phyloP scores from a whole-genome alignment of 2,797 vertebrate species.

The Huso huso region DNA sequence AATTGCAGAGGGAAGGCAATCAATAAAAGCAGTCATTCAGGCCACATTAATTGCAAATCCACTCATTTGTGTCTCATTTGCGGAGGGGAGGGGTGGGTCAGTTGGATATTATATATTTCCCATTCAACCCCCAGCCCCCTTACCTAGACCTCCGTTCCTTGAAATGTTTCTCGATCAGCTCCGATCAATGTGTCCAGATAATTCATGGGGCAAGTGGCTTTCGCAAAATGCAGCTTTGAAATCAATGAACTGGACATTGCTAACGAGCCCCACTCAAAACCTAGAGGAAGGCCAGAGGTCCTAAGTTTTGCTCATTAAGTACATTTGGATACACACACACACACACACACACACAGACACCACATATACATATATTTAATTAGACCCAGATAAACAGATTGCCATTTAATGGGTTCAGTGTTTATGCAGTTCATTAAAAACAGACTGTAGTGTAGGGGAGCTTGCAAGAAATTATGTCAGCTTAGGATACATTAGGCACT shows the following conservation, averaged over 20 bases:
- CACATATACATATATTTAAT: slow-evolving; percentile 21
- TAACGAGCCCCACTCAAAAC: slow-evolving; percentile 84
- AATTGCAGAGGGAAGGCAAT: slow-evolving; percentile 97
- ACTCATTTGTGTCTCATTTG: slow-evolving; percentile 39
- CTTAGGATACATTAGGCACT: slow-evolving; percentile 31
- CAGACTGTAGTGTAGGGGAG: too few relatives aligned
- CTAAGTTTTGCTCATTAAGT: slow-evolving; percentile 54
- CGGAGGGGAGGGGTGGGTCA: slow-evolving; percentile 42
- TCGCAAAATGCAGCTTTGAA: slow-evolving; percentile 79
- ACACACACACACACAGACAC: slow-evolving; percentile 28
- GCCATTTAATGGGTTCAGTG: too few relatives aligned
- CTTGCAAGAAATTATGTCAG: too few relatives aligned
- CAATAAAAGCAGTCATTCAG: slow-evolving; percentile 98
- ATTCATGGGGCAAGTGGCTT: slow-evolving; percentile 89
- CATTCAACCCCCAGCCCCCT: slow-evolving; percentile 70
- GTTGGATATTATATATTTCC: slow-evolving; percentile 60
- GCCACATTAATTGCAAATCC: slow-evolving; percentile 96
- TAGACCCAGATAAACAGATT: too few relatives aligned
- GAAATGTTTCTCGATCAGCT: slow-evolving; percentile 98
- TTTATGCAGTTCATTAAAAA: too few relatives aligned
- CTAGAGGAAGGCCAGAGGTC: slow-evolving; percentile 67
- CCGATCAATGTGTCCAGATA: slow-evolving; percentile 98
- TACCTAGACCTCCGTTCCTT: slow-evolving; percentile 88
- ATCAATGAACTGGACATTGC: slow-evolving; percentile 87
- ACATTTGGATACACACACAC: slow-evolving; percentile 62